Percentiles rank a stretch among this genome's conserved stretches.
These are phyloP conservation scores for Caerostris darwini DNA, from an alignment of 1,140 invertebrate genomes.

Conservation along the genomic window DNA sequence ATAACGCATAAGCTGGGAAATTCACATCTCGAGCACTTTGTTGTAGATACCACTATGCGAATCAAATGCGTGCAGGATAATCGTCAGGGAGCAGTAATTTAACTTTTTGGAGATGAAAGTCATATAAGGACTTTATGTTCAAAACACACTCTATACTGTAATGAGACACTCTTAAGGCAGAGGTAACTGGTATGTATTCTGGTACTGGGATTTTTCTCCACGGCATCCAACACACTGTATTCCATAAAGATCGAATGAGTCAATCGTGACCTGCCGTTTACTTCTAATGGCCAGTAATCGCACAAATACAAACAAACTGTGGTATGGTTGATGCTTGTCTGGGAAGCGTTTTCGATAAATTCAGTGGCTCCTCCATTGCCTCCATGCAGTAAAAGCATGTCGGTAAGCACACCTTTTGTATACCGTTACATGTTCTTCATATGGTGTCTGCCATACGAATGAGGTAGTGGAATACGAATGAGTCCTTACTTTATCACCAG, in stretches of 20 bases:
- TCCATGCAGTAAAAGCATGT: neutral
- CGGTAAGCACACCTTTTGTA: neutral
- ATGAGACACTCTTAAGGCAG: neutral
- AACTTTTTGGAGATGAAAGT: neutral
- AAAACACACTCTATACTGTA: neutral
- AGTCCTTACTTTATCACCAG: neutral
- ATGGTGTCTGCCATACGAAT: neutral
- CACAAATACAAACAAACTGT: neutral
- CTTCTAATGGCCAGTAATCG: neutral
- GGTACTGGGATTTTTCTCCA: neutral
- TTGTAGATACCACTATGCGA: neutral
- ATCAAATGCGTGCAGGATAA: neutral
- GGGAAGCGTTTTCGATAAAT: neutral
- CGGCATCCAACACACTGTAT: neutral
- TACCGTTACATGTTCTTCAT: conserved; percentile 2
- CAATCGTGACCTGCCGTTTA: neutral
- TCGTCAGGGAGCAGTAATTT: neutral
- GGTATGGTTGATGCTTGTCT: neutral
- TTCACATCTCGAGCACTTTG: no score
- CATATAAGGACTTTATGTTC: neutral
- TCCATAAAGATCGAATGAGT: neutral
- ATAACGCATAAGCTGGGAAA: no score
- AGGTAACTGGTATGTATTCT: neutral
- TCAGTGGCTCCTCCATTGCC: no score
- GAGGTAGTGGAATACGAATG: no score